Evolutionary conservation across 1,140 invertebrate genomes (phyloP), one percentile per base, ranked within the genome.

Genomic region (Teleogryllus occipitalis): DNA sequence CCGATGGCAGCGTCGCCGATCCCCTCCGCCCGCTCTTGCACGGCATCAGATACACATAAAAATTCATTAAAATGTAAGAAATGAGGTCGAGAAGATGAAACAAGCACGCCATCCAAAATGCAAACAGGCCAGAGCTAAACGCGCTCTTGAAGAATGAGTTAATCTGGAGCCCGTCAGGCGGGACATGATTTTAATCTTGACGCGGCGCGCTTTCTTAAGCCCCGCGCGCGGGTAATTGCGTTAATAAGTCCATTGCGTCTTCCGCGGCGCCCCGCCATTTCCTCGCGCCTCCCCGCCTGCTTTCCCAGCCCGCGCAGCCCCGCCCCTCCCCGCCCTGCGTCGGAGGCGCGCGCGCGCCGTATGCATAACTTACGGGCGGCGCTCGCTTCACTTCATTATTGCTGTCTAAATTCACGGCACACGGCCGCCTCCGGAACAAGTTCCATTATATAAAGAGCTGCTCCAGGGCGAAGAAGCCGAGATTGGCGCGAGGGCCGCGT

Each of bases 181-280:
- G 47, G 54, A 65, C 79, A 76, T 80, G 79, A 80, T 75, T 80
- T 80, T 80, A 80, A 80, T 80, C 79, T 80, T 47, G 75, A 80
- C 79, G 79, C 65, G 27, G 54, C 74, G 74, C 47, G 79, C 75
- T 72, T 65, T 75, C 49, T 21, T 76, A 74, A 80, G 75, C 46
- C 47, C 54, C 46, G 76, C 21, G 79, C 49, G 48, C 74, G 46
- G 47, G 75, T 80, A 80, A 80, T 80, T 80, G 79, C 73, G 79
- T 80, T 80, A 80, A 80, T 74, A 76, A 80, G 75, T 80, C 75
- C 79, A 77, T 77, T 77, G 76, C 48, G 47, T 77, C 76, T 77
- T 21, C 22, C 75, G 0, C 39, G 39, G 12, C 14, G 47, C 47
- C 75, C 75, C 12, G 15, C 75, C 47, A 46, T 76, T 39, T 39